Percentiles rank a stretch among this genome's conserved stretches.
phyloP scores from a whole-genome alignment of 2,797 vertebrate species.

The Scarus forsteni region DNA sequence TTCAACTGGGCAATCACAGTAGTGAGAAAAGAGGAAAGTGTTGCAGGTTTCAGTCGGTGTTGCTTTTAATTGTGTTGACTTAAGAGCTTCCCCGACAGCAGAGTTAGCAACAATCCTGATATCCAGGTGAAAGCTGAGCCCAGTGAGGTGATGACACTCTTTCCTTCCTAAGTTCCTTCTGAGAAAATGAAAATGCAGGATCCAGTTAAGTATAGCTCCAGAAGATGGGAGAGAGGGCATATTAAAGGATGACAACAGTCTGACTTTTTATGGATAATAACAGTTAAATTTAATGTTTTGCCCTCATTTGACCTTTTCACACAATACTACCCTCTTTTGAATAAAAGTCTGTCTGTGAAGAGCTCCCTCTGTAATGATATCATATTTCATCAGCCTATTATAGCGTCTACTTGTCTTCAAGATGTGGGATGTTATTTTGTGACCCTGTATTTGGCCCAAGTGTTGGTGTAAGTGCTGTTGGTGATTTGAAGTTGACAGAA shows the following conservation, averaged over 20 bases:
- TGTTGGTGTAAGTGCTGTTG: slow-evolving; percentile 30
- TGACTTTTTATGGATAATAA: not conserved
- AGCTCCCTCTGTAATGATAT: slow-evolving; percentile 16
- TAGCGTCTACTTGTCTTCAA: slow-evolving; percentile 37
- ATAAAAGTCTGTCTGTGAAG: slow-evolving; percentile 3
- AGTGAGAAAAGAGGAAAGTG: not conserved
- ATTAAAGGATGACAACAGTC: not conserved
- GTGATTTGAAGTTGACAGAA: slow-evolving; percentile 57
- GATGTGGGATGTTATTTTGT: slow-evolving; percentile 35
- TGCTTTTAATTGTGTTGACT: not conserved
- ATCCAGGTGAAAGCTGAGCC: not conserved
- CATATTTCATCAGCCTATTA: slow-evolving; percentile 26
- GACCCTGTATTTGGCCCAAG: slow-evolving; percentile 36
- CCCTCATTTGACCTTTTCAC: not conserved
- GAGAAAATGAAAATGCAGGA: not conserved
- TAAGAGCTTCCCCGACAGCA: not conserved
- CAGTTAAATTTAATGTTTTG: not conserved
- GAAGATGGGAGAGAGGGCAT: not conserved
- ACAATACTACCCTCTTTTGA: not conserved
- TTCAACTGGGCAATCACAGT: slow-evolving; percentile 13
- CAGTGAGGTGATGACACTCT: not conserved
- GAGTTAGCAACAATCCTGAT: not conserved
- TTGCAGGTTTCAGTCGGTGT: too few relatives aligned
- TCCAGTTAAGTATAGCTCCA: not conserved
- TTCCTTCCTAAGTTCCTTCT: not conserved